Evolutionary conservation across 2,797 vertebrate species (phyloP).

Genomic region (Hozukius guyotensis): DNA sequence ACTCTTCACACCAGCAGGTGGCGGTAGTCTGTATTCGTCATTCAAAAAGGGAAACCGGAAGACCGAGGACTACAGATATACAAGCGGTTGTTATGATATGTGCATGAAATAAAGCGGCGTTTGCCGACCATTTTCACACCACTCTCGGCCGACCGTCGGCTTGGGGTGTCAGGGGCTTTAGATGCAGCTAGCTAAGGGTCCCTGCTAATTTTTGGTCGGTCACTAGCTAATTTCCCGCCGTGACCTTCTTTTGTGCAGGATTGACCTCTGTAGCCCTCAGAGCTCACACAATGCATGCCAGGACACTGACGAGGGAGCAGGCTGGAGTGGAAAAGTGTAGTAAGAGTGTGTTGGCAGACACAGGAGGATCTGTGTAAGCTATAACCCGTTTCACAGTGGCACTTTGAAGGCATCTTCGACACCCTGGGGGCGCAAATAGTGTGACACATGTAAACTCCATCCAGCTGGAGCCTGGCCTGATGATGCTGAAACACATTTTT

Average conservation of each 20-base stretch:
- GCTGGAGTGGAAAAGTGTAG: conserved; percentile 42
- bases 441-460: conserved; percentile 6
- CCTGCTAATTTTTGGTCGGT: conserved; percentile 83
- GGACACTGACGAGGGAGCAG: conserved; percentile 82
- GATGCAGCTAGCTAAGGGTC: conserved; percentile 71
- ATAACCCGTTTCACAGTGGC: conserved; percentile 74
- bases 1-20: too few species aligned
- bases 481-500: background rate
- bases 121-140: too few species aligned
- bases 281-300: conserved; percentile 85
- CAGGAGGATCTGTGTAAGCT: conserved; percentile 84
- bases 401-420: conserved; percentile 40
- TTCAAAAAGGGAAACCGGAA: too few species aligned
- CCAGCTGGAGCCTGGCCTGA: conserved; percentile 11
- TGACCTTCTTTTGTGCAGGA: conserved; percentile 81
- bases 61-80: too few species aligned
- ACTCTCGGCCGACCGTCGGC: too few species aligned
- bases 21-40: too few species aligned
- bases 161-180: too few species aligned
- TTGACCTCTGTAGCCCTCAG: conserved; percentile 80
- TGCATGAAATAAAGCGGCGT: too few species aligned
- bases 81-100: too few species aligned
- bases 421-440: conserved; percentile 17
- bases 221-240: conserved; percentile 82
- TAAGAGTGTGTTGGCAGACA: conserved; percentile 72